phyloP scores from a whole-genome alignment of 2,797 vertebrate species.

The Kryptopterus vitreolus region DNA sequence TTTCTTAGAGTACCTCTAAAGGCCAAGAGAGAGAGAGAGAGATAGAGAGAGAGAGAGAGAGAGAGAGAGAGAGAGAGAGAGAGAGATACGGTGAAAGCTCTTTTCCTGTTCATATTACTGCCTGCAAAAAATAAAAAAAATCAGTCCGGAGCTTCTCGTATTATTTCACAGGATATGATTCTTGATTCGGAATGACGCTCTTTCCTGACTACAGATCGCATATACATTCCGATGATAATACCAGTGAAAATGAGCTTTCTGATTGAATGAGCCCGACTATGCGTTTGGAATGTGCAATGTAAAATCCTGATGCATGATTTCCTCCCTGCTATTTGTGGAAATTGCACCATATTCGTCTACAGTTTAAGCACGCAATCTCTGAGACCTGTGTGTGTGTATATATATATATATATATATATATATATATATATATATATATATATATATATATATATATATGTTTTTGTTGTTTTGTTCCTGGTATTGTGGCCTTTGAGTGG shows the following conservation, averaged over 20 bases:
- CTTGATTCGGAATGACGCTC: constrained; percentile 1
- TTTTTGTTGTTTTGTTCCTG: background rate
- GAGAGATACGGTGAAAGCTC: background rate
- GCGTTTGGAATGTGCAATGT: constrained; percentile 11
- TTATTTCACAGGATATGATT: constrained; percentile 20
- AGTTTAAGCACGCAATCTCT: constrained; percentile 29
- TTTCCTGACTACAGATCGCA: constrained; percentile 12
- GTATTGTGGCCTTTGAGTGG: constrained; percentile 35
- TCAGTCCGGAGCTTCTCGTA: background rate
- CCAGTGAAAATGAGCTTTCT: constrained; percentile 28
- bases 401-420: too few relatives aligned
- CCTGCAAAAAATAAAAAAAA: constrained; percentile 7
- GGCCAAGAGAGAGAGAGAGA: background rate
- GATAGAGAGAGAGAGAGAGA: too few relatives aligned
- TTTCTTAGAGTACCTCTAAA: background rate
- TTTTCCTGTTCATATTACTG: constrained; percentile 2
- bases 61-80: background rate
- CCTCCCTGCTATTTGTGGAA: constrained; percentile 4
- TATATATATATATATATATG: too few relatives aligned
- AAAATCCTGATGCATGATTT: constrained; percentile 20
- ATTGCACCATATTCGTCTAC: constrained; percentile 10
- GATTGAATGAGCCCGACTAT: constrained; percentile 17
- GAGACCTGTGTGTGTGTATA: constrained; percentile 27
- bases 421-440: too few relatives aligned
- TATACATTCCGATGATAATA: constrained; percentile 19